Conservation (phyloP, 2,888 invertebrate species). For the Graphium colonna region DNA sequence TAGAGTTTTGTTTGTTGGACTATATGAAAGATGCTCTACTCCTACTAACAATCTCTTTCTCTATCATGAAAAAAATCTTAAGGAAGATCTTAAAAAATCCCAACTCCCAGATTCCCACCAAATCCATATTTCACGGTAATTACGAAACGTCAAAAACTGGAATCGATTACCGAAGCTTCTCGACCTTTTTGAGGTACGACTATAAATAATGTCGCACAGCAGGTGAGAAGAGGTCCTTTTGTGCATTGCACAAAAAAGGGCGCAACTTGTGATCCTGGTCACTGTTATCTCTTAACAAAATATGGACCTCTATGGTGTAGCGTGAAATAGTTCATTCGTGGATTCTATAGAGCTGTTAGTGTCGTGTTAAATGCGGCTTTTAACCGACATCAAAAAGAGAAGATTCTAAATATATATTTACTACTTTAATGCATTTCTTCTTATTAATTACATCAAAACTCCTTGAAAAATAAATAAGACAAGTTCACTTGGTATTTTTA, state of each 20-base stretch:
- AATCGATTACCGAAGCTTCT: constrained; percentile 61
- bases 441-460: too few species aligned
- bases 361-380: too few species aligned
- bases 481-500: too few species aligned
- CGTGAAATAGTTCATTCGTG: constrained; percentile 64
- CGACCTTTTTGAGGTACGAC: constrained; percentile 43
- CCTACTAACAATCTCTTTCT: too few species aligned
- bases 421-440: too few species aligned
- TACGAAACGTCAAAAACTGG: constrained; percentile 63
- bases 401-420: too few species aligned
- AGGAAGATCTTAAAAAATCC: constrained; percentile 22
- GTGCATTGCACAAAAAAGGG: constrained; percentile 52
- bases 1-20: too few species aligned
- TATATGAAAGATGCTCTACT: too few species aligned
- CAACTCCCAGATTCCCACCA: constrained; percentile 33
- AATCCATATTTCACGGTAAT: constrained; percentile 72
- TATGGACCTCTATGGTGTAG: constrained; percentile 57
- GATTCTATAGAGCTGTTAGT: constrained; percentile 46
- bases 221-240: constrained; percentile 67
- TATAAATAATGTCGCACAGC: constrained; percentile 66
- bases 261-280: constrained; percentile 70
- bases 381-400: too few species aligned
- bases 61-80: too few species aligned
- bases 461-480: too few species aligned
- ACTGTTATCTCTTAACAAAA: constrained; percentile 72